phyloP scores from a whole-genome alignment of 2,113 vertebrate genomes.

The Pholis gunnellus region DNA sequence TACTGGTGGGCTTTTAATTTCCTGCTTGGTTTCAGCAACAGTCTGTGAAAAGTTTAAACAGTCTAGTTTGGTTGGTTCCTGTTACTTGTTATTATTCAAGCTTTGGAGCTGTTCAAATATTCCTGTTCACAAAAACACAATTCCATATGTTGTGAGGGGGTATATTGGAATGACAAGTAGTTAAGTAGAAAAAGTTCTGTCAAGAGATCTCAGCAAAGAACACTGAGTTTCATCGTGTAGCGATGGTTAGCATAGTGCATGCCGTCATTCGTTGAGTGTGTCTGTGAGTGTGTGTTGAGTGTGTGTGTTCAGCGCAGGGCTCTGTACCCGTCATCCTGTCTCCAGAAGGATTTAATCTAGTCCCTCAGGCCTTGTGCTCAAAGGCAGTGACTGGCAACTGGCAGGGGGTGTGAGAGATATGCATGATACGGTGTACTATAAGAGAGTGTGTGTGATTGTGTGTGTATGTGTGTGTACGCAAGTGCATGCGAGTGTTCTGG shows the following conservation, averaged over 20 bases:
- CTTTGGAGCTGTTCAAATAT: conserved; percentile 13
- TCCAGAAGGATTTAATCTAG: conserved; percentile 82
- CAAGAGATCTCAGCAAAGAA: conserved; percentile 42
- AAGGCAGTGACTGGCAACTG: conserved; percentile 83
- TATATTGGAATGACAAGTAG: conserved; percentile 20
- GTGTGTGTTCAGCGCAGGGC: conserved; percentile 35
- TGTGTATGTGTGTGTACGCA: not conserved
- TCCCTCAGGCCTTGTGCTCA: conserved; percentile 78
- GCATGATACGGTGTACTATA: conserved; percentile 59
- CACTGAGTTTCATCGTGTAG: conserved; percentile 50
- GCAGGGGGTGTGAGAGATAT: conserved; percentile 70
- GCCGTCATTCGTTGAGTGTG: conserved; percentile 51
- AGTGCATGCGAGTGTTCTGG: not conserved
- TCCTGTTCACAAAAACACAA: conserved; percentile 3
- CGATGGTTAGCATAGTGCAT: conserved; percentile 53
- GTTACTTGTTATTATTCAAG: conserved; percentile 25
- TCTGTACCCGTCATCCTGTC: conserved; percentile 80
- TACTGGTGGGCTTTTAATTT: conserved; percentile 68
- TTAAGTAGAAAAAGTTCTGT: conserved; percentile 29
- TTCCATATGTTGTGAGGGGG: conserved; percentile 8
- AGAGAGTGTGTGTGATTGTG: conserved; percentile 17
- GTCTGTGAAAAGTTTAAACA: conserved; percentile 48
- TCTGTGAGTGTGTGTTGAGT: conserved; percentile 30
- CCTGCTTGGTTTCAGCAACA: conserved; percentile 47
- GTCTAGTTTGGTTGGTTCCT: conserved; percentile 44